Conservation (phyloP, 1,140 invertebrate genomes). For the Papilio dardanus region DNA sequence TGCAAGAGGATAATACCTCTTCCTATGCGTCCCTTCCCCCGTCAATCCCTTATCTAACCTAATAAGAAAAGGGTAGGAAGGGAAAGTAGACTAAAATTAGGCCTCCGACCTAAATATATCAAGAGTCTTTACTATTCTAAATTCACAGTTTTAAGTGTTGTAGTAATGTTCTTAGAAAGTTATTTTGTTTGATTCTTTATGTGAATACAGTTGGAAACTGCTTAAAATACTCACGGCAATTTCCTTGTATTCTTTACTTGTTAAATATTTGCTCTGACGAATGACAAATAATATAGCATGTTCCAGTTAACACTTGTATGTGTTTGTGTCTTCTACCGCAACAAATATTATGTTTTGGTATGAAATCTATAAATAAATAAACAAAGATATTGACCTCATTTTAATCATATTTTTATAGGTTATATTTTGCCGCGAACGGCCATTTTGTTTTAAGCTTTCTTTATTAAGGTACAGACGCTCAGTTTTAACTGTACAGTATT, state of each 20-base stretch:
- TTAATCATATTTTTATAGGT: not conserved
- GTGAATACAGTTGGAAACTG: not conserved
- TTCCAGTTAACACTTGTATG: not conserved
- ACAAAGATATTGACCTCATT: not conserved
- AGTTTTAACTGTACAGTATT: too few relatives aligned
- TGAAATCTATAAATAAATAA: not conserved
- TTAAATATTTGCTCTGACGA: not conserved
- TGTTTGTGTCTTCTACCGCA: not conserved
- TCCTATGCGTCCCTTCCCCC: too few relatives aligned
- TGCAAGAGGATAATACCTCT: too few relatives aligned
- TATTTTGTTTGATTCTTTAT: not conserved
- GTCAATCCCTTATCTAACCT: too few relatives aligned
- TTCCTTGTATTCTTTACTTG: slow-evolving; percentile 3
- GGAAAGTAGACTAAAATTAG: too few relatives aligned
- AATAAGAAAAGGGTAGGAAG: too few relatives aligned
- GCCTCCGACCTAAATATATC: too few relatives aligned
- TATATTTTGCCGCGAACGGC: not conserved
- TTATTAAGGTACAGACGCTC: too few relatives aligned
- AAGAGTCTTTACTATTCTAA: too few relatives aligned
- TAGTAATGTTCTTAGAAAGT: not conserved
- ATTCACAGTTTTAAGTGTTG: too few relatives aligned
- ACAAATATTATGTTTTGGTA: not conserved
- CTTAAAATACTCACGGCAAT: not conserved
- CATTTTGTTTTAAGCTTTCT: too few relatives aligned
- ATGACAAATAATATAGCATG: not conserved